phyloP scores from a whole-genome alignment of 2,113 vertebrate species.

The Pithys albifrons region DNA sequence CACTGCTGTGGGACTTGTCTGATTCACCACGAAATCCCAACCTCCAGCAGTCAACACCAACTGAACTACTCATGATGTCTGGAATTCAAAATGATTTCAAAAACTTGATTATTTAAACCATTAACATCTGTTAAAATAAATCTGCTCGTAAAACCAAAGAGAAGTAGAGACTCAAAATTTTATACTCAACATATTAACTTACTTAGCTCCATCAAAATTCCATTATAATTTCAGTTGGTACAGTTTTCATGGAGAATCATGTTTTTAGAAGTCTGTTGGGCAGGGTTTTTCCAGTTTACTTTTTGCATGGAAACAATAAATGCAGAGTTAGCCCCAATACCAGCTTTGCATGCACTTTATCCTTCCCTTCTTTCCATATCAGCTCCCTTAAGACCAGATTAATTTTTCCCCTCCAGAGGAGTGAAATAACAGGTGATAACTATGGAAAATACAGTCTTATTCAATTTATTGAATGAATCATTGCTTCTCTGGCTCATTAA shows the following conservation, averaged over 20 bases:
- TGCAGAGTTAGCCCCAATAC: background rate
- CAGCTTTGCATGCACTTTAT: background rate
- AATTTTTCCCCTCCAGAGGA: background rate
- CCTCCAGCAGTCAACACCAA: conserved; percentile 18
- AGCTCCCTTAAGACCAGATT: background rate
- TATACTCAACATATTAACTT: background rate
- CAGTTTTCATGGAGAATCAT: background rate
- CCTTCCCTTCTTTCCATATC: background rate
- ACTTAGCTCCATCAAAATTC: background rate
- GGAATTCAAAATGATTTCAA: background rate
- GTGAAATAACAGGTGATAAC: background rate
- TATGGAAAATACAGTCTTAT: background rate
- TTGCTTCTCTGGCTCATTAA: background rate
- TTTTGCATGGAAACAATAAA: background rate
- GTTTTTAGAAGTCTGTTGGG: background rate
- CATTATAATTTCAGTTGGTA: background rate
- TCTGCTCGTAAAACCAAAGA: background rate
- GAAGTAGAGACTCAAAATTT: background rate
- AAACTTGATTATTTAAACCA: background rate
- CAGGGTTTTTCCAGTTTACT: background rate
- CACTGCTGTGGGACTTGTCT: conserved; percentile 2
- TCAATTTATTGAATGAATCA: background rate
- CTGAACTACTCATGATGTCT: background rate
- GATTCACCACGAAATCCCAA: conserved; percentile 40
- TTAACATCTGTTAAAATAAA: background rate